These are phyloP conservation scores for Creontiades dilutus DNA, from an alignment of 2,888 invertebrate species.

Conservation along the genomic window DNA sequence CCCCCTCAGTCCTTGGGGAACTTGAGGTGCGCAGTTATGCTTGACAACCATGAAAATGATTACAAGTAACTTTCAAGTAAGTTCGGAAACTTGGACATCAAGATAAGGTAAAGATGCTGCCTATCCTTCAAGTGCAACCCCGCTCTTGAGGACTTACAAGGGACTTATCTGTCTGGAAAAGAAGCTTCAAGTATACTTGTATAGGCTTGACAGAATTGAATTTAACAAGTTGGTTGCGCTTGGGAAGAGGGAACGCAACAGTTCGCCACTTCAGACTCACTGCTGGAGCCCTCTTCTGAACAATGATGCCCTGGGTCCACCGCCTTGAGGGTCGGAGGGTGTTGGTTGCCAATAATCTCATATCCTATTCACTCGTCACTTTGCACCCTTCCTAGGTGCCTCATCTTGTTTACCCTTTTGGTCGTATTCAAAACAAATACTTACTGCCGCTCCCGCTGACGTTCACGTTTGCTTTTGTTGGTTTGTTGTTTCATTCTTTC, in stretches of 20 bases:
- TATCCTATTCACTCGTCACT: constrained; percentile 61
- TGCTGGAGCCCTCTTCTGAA: constrained; percentile 60
- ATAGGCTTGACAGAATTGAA: constrained; percentile 63
- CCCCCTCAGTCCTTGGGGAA: constrained; percentile 47
- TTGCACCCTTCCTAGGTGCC: constrained; percentile 39
- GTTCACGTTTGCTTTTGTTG: constrained; percentile 4
- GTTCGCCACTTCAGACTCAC: constrained; percentile 62
- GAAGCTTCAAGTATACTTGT: constrained; percentile 67
- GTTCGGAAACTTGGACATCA: constrained; percentile 74
- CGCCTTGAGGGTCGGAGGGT: constrained; percentile 43
- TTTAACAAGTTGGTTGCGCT: constrained; percentile 64
- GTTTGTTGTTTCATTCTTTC: constrained; percentile 31
- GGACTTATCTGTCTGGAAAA: constrained; percentile 67
- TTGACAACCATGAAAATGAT: constrained; percentile 73
- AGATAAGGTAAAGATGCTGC: constrained; percentile 68
- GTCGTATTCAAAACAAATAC: constrained; percentile 41
- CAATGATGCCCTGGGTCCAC: constrained; percentile 62
- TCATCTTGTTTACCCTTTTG: constrained; percentile 32
- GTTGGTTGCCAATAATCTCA: constrained; percentile 52
- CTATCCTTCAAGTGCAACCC: constrained; percentile 39
- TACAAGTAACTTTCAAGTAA: constrained; percentile 64
- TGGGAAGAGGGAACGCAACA: constrained; percentile 58
- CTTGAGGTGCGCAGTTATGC: constrained; percentile 48
- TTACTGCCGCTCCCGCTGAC: background rate
- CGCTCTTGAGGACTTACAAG: constrained; percentile 58